Percentiles rank a stretch among this genome's conserved stretches.
phyloP scores from a whole-genome alignment of 2,888 invertebrate species.

The Netelia inedita region DNA sequence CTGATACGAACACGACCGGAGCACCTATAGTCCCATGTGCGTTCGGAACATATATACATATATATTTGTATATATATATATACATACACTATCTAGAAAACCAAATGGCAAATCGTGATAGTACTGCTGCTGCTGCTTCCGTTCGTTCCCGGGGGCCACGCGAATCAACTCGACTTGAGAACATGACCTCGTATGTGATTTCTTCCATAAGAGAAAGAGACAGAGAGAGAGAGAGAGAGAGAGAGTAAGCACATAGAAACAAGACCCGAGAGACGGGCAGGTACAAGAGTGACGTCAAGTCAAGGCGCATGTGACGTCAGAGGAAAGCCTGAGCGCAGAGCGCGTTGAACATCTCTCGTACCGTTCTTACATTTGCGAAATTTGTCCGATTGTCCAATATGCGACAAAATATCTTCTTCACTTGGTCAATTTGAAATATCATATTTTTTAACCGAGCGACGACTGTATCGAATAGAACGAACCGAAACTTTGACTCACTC shows the following conservation, averaged over 20 bases:
- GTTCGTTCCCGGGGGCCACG: slow-evolving; percentile 31
- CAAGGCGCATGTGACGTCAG: slow-evolving; percentile 80
- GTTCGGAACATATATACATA: slow-evolving; percentile 18
- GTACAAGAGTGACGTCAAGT: slow-evolving; percentile 81
- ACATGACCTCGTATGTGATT: slow-evolving; percentile 17
- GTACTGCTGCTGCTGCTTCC: slow-evolving; percentile 46
- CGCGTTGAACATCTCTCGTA: slow-evolving; percentile 23
- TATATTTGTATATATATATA: background rate
- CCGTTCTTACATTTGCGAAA: background rate
- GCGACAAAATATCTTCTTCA: too few species aligned
- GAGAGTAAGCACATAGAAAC: slow-evolving; percentile 2
- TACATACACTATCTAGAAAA: slow-evolving; percentile 39
- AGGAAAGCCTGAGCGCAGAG: slow-evolving; percentile 73
- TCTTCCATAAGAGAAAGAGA: slow-evolving; percentile 22
- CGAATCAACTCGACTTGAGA: slow-evolving; percentile 57
- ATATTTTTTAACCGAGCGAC: background rate
- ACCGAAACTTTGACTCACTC: background rate
- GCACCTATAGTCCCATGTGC: slow-evolving; percentile 50
- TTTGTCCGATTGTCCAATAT: too few species aligned
- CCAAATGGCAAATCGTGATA: slow-evolving; percentile 58
- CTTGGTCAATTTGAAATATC: background rate
- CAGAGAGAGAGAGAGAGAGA: slow-evolving; percentile 32
- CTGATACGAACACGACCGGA: slow-evolving; percentile 54
- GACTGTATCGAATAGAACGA: background rate
- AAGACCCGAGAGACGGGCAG: slow-evolving; percentile 73